Conservation (phyloP, 2,113 vertebrate species). For the Rhea pennata region DNA sequence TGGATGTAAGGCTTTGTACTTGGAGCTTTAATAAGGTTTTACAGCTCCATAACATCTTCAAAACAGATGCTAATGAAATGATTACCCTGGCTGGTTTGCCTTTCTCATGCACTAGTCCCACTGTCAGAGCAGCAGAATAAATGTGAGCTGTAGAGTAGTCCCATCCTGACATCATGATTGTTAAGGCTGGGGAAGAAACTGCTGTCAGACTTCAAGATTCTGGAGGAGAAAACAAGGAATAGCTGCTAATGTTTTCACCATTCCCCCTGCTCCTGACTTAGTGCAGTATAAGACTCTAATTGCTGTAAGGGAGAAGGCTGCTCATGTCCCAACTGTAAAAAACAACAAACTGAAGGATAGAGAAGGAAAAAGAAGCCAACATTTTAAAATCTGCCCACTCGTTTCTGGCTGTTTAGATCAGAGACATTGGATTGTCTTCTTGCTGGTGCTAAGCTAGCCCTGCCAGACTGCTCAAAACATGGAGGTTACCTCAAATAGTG, state of each 20-base stretch:
- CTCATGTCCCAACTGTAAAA: neutral
- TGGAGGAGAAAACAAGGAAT: neutral
- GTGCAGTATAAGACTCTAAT: neutral
- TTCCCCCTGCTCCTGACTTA: neutral
- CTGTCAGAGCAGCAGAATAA: neutral
- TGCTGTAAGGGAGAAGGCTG: neutral
- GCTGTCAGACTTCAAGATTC: neutral
- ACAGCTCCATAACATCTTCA: neutral
- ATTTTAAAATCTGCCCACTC: neutral
- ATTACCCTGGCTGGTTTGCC: neutral
- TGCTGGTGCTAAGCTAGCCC: neutral
- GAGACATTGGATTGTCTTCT: neutral
- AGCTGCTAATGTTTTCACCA: neutral
- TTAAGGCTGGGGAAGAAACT: neutral
- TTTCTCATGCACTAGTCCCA: neutral
- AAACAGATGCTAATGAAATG: neutral
- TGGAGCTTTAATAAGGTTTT: neutral
- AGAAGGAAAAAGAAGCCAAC: neutral
- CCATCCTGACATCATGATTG: neutral
- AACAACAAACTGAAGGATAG: neutral
- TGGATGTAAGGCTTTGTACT: neutral
- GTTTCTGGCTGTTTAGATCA: neutral
- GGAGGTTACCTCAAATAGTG: fast-evolving
- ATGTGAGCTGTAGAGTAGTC: neutral
- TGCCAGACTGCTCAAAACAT: neutral